phyloP scores from a whole-genome alignment of 1,140 invertebrate genomes.

The Amyelois transitella region DNA sequence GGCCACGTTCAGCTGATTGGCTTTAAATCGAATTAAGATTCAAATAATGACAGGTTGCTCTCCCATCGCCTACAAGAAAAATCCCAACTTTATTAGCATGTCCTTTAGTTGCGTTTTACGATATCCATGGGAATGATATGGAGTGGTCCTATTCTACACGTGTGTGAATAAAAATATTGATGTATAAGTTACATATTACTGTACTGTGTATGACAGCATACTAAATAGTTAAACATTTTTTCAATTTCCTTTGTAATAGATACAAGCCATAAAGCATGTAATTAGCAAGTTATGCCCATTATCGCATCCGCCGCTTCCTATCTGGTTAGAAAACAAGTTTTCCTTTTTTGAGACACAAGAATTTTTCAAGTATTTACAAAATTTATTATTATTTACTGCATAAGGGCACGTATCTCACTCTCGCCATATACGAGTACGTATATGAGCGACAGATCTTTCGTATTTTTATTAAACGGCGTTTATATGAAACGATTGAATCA shows the following conservation, averaged over 20 bases:
- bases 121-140: too few relatives aligned
- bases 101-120: too few relatives aligned
- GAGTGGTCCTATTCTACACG: too few relatives aligned
- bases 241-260: not conserved
- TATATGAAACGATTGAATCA: not conserved
- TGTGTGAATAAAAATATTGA: too few relatives aligned
- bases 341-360: not conserved
- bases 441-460: slow-evolving; percentile 8
- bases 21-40: too few relatives aligned
- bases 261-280: not conserved
- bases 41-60: too few relatives aligned
- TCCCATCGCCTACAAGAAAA: too few relatives aligned
- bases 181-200: too few relatives aligned
- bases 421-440: slow-evolving; percentile 1
- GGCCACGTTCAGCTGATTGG: too few relatives aligned
- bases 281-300: not conserved
- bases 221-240: too few relatives aligned
- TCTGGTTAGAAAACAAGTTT: not conserved
- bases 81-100: too few relatives aligned
- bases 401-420: not conserved
- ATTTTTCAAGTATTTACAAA: not conserved
- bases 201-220: too few relatives aligned
- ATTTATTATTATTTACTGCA: not conserved
- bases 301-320: not conserved
- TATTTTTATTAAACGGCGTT: slow-evolving; percentile 2